phyloP scores from a whole-genome alignment of 1,140 invertebrate species.

The Brachionus manjavacas region DNA sequence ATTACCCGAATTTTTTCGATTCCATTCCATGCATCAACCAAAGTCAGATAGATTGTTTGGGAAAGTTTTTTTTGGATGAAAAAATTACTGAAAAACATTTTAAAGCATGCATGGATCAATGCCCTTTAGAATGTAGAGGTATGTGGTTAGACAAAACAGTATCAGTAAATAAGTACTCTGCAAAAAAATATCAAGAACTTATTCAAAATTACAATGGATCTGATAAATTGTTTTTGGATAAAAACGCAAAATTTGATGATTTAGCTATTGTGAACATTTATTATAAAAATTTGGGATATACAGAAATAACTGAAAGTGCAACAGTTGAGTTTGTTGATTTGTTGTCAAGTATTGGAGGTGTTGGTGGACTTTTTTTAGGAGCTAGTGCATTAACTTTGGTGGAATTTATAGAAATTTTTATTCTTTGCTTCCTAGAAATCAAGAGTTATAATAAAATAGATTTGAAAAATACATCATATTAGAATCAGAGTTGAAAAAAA shows the following conservation, averaged over 20 bases:
- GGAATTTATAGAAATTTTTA: background rate
- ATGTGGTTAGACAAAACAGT: background rate
- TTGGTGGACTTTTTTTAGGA: conserved; percentile 26
- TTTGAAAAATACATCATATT: background rate
- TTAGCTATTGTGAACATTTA: conserved; percentile 3
- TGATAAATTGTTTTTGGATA: background rate
- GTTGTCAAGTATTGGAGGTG: conserved; percentile 1
- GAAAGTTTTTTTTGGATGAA: background rate
- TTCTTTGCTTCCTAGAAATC: background rate
- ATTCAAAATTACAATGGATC: background rate
- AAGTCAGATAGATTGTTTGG: background rate
- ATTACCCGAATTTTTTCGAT: background rate
- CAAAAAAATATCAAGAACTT: background rate
- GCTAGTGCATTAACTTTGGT: background rate
- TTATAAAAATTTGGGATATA: background rate
- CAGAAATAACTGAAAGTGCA: background rate
- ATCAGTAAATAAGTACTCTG: background rate
- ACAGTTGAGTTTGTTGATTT: background rate
- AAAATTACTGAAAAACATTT: background rate
- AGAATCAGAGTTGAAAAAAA: too few relatives aligned
- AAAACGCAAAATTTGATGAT: background rate
- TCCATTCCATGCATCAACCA: background rate
- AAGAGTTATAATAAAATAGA: background rate
- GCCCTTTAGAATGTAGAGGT: background rate
- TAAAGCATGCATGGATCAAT: background rate